A percentile compares a stretch with the other conserved stretches of the same genome.
Conservation (phyloP, 2,888 invertebrate genomes). For the Eumerus sabulonum region DNA sequence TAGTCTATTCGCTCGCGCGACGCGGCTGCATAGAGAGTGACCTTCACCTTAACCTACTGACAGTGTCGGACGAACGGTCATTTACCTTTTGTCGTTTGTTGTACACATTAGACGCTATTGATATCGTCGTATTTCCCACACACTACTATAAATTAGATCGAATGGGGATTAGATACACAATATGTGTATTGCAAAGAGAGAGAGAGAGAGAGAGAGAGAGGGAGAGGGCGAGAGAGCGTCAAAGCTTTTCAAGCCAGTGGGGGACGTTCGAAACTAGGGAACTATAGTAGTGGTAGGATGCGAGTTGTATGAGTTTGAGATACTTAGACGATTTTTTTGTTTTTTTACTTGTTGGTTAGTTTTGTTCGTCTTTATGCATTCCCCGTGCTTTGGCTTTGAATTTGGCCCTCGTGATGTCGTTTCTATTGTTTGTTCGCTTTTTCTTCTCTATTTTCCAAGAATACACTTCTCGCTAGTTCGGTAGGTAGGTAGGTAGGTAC, state of each 20-base stretch:
- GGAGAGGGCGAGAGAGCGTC: conserved; percentile 9
- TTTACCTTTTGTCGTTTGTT: conserved; percentile 74
- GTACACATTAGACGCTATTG: conserved; percentile 45
- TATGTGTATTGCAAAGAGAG: not conserved
- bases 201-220: not conserved
- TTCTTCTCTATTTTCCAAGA: conserved; percentile 55
- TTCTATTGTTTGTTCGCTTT: conserved; percentile 62
- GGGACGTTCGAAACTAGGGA: conserved; percentile 13
- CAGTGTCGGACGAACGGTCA: conserved; percentile 79
- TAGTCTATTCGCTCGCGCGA: conserved; percentile 28
- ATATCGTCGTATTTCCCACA: conserved; percentile 20
- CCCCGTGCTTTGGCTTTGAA: conserved; percentile 13
- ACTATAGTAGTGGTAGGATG: conserved; percentile 33
- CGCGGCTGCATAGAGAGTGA: conserved; percentile 72
- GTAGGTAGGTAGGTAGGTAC: too few relatives aligned
- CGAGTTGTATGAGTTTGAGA: conserved; percentile 38
- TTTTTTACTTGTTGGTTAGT: conserved; percentile 27
- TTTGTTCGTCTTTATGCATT: not conserved
- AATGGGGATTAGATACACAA: conserved; percentile 41
- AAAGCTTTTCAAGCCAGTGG: too few relatives aligned
- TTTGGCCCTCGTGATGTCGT: conserved; percentile 46
- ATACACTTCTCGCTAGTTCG: conserved; percentile 13
- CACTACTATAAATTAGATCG: conserved; percentile 30
- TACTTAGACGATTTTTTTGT: conserved; percentile 3
- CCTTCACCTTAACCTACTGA: conserved; percentile 80